These are phyloP conservation scores for Amblyteles armatorius DNA, from an alignment of 2,888 invertebrate species.

Conservation along the genomic window DNA sequence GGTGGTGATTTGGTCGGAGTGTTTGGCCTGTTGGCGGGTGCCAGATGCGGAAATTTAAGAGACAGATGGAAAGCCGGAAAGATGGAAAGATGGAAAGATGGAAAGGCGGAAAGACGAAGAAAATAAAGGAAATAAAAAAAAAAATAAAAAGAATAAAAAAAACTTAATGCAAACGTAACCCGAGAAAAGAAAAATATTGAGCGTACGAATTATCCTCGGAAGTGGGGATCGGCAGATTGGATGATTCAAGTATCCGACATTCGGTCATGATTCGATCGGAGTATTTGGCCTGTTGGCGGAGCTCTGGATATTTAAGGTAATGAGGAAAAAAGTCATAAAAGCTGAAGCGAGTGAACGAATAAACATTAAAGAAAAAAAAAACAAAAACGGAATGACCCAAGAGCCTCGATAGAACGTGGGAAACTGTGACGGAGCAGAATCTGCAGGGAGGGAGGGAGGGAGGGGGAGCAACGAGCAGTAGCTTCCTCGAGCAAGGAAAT, in stretches of 20 bases:
- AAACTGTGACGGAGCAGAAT: slow-evolving; percentile 38
- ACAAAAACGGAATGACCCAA: background rate
- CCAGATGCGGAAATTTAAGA: too few species aligned
- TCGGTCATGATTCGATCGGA: slow-evolving; percentile 10
- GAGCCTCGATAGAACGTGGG: slow-evolving; percentile 7
- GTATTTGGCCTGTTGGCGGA: background rate
- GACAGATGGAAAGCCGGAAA: background rate
- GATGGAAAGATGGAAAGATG: background rate
- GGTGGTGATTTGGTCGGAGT: slow-evolving; percentile 8
- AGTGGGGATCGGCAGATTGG: background rate
- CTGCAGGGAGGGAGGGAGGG: background rate
- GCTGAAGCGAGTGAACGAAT: slow-evolving; percentile 53
- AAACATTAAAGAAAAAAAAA: slow-evolving; percentile 44
- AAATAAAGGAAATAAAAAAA: background rate
- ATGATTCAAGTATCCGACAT: slow-evolving; percentile 36
- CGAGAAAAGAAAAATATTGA: slow-evolving; percentile 18
- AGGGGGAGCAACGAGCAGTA: slow-evolving; percentile 6
- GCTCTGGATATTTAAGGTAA: background rate
- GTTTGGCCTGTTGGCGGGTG: too few species aligned
- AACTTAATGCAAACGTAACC: background rate
- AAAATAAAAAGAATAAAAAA: slow-evolving; percentile 1
- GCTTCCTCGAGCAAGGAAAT: slow-evolving; percentile 33
- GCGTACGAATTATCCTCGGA: slow-evolving; percentile 1
- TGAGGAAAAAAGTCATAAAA: background rate
- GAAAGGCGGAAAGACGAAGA: background rate